Evolutionary conservation across 1,140 invertebrate genomes (phyloP).

Genomic region (Galleria mellonella): DNA sequence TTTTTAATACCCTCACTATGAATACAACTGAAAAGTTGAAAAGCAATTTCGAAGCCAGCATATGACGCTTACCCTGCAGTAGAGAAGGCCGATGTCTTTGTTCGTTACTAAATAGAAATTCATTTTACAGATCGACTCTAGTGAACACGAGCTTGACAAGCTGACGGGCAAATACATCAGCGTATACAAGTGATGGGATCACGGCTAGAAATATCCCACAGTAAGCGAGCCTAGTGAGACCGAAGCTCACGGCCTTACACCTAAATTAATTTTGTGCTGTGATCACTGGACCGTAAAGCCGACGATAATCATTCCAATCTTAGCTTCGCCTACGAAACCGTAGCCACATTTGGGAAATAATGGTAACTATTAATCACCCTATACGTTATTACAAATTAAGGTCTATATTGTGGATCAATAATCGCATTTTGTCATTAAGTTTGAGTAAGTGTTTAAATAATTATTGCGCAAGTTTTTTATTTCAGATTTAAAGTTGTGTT

Average conservation of each 20-base stretch:
- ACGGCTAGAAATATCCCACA: constrained; percentile 29
- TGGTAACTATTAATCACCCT: constrained; percentile 32
- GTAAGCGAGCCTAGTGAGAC: not conserved
- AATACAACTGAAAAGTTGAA: too few species aligned
- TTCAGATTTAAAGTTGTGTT: too few species aligned
- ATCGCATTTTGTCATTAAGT: too few species aligned
- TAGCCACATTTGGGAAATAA: constrained; percentile 22
- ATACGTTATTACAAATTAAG: constrained; percentile 6
- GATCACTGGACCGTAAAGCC: constrained; percentile 42
- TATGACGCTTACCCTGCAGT: too few species aligned
- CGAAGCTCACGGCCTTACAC: constrained; percentile 24
- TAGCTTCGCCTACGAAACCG: constrained; percentile 12
- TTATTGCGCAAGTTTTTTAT: too few species aligned
- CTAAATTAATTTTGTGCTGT: constrained; percentile 62
- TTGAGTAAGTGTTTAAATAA: too few species aligned
- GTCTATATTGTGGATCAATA: too few species aligned
- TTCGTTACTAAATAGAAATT: constrained; percentile 48
- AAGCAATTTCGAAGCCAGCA: too few species aligned
- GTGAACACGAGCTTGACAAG: constrained; percentile 24
- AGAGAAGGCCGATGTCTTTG: constrained; percentile 16
- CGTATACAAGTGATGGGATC: constrained; percentile 50
- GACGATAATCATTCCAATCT: constrained; percentile 52
- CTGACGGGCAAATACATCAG: constrained; percentile 32
- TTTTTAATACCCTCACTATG: too few species aligned
- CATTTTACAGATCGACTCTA: constrained; percentile 55